phyloP scores from a whole-genome alignment of 1,140 invertebrate genomes.

The Hydropsyche tenuis region DNA sequence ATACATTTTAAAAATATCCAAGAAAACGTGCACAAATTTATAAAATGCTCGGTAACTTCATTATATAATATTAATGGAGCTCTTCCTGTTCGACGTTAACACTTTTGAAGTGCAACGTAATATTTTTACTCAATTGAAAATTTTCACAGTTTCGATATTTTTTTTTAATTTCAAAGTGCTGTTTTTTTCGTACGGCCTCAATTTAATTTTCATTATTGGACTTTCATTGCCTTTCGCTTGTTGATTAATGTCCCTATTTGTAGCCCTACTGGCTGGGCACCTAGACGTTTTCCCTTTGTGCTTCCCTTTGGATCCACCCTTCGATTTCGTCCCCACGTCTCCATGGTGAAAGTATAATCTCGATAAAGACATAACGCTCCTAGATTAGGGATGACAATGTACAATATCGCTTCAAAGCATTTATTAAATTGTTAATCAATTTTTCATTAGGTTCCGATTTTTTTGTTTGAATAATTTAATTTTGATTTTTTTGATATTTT shows the following conservation, averaged over 20 bases:
- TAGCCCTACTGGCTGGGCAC: constrained; percentile 6
- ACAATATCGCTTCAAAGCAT: constrained; percentile 1
- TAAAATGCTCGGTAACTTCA: too few species aligned
- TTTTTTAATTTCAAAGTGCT: not conserved
- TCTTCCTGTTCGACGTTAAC: too few species aligned
- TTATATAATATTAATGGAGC: too few species aligned
- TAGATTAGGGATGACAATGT: constrained; percentile 42
- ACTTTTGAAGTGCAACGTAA: too few species aligned
- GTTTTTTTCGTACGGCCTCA: not conserved
- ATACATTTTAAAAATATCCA: too few species aligned
- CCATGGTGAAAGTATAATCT: constrained; percentile 44
- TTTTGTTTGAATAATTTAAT: too few species aligned
- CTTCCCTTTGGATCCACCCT: constrained; percentile 20
- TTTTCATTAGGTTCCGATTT: not conserved
- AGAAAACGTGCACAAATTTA: too few species aligned
- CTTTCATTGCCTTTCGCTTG: constrained; percentile 24
- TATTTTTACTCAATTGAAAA: too few species aligned
- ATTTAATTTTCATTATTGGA: constrained; percentile 28
- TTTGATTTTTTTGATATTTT: too few species aligned
- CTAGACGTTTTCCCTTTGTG: constrained; percentile 19
- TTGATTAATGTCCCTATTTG: constrained; percentile 34
- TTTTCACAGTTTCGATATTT: too few species aligned
- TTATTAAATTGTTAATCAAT: constrained; percentile 26
- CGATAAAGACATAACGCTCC: constrained; percentile 48
- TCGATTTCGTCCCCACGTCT: constrained; percentile 30